phyloP scores from a whole-genome alignment of 2,113 vertebrate genomes.

The Cepphus grylle region DNA sequence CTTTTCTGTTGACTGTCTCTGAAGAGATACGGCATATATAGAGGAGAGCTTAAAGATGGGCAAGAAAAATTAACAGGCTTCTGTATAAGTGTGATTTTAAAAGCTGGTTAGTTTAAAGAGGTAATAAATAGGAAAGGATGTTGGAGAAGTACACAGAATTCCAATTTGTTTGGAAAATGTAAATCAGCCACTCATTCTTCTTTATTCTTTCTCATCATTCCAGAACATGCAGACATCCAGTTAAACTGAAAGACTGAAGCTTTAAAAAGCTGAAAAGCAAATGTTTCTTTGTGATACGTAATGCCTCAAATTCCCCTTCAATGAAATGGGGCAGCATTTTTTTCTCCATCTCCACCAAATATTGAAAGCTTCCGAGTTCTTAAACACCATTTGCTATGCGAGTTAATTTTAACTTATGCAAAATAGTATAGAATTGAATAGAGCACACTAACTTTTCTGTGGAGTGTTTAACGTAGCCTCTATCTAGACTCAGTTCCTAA shows the following conservation, averaged over 20 bases:
- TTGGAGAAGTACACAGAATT: neutral
- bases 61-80: neutral
- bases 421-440: neutral
- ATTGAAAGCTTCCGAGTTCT: neutral
- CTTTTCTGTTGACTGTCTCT: neutral
- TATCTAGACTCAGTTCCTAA: neutral
- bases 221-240: neutral
- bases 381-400: neutral
- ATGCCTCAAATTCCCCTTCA: neutral
- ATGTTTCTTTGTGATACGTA: neutral
- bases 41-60: neutral
- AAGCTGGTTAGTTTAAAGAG: neutral
- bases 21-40: neutral
- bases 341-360: neutral
- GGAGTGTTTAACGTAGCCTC: neutral
- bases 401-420: neutral
- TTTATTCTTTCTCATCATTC: neutral
- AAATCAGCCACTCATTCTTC: neutral
- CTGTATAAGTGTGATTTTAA: neutral
- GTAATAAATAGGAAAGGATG: neutral
- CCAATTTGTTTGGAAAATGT: neutral
- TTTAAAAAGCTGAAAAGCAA: neutral
- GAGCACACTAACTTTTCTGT: neutral
- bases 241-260: neutral
- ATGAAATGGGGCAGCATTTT: neutral